These are phyloP conservation scores for Corynorhinus townsendii DNA, from an alignment of 2,113 vertebrate genomes.

Conservation along the genomic window DNA sequence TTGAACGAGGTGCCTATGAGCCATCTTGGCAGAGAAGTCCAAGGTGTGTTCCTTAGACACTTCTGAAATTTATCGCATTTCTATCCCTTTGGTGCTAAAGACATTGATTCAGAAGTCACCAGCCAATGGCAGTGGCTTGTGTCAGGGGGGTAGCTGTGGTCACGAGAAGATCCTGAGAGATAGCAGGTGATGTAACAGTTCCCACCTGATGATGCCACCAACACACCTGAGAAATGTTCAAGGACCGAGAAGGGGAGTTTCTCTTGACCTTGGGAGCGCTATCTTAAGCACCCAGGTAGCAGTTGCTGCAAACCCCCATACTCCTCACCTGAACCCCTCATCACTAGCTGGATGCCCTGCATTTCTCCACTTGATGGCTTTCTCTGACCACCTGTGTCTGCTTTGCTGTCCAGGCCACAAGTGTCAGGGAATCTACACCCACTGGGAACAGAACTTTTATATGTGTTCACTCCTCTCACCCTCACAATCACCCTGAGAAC, in stretches of 20 bases:
- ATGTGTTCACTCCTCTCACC: neutral
- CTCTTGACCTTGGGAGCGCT: neutral
- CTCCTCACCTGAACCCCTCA: neutral
- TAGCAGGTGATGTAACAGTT: neutral
- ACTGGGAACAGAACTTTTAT: neutral
- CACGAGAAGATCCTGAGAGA: neutral
- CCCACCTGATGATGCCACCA: neutral
- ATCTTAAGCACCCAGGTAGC: fast-evolving
- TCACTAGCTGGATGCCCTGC: neutral
- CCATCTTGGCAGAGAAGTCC: neutral
- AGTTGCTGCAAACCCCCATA: neutral
- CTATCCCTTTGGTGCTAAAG: neutral
- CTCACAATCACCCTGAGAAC: neutral
- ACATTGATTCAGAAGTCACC: neutral
- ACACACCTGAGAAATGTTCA: neutral
- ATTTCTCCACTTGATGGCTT: neutral
- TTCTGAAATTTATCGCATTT: fast-evolving
- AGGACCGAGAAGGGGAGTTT: neutral
- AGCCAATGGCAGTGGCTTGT: neutral
- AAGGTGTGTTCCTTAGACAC: neutral
- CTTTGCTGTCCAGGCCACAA: neutral
- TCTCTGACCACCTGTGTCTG: neutral
- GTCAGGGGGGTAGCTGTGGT: neutral
- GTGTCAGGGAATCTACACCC: no score
- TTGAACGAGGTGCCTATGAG: neutral